Evolutionary conservation across 2,888 invertebrate genomes (phyloP), one percentile per base, ranked within the genome.

Genomic region (Epinotia brunnichana): DNA sequence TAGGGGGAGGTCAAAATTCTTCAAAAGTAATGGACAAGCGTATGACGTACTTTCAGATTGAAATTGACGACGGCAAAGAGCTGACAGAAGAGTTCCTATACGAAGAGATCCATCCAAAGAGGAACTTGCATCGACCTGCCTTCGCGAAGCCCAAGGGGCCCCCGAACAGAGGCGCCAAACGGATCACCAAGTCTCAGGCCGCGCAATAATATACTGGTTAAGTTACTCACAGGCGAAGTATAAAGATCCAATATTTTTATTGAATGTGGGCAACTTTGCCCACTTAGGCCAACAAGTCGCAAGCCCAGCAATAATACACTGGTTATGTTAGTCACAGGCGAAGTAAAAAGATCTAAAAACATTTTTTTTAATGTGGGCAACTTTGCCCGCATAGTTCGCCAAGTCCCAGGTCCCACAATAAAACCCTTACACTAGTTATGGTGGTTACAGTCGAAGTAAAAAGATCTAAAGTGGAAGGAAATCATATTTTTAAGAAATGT

Each of bases 91-190:
- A 96, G 79, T 98, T 95, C 90, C 92, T 99, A 15, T 96, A 97
- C 85, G 98, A 99, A 81, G 98, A 99, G 91, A 95, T 99, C 73
- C 98, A 99, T 89, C 99, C 99, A 0, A 98, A 97, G 87, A 95
- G 96, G 82, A 97, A 96, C 86, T 94, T 98, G 56, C 97, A 98
- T 86, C 95, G 96, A 78, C 97, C 97, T 19, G 97, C 98, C 81
- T 99, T 99, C 94, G 97, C 98, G 74, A 98, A 98, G 89, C 99
- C 99, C 1, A 99, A 98, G 90, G 99, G 99, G 10, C 99, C 99
- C 53, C 97, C 98, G 5, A 97, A 97, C 84, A 94, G 99, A 81
- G 99, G 99, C 54, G 98, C 98, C 0, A 97, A 97, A 88, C 94
- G 98, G 76, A 94, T 98, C 81, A 98, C 97, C 63, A 97, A 96